phyloP scores from a whole-genome alignment of 2,888 invertebrate genomes.

The Steinernema carpocapsae region DNA sequence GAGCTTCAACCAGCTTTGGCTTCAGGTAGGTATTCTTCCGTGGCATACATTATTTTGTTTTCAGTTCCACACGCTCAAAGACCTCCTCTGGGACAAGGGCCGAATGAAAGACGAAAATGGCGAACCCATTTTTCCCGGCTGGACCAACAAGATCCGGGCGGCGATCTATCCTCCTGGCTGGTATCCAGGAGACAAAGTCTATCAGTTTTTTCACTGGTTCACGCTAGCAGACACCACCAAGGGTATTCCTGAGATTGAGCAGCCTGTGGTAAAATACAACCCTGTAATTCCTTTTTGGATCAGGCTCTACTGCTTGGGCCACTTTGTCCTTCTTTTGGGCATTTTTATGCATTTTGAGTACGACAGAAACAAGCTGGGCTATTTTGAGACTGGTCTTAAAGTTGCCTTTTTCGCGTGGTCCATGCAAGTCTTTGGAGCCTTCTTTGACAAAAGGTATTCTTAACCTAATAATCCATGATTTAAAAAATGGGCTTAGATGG shows the following conservation, averaged over 20 bases:
- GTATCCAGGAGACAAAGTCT: conserved; percentile 76
- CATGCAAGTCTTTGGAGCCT: conserved; percentile 62
- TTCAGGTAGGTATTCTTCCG: conserved; percentile 52
- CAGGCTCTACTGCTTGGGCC: conserved; percentile 58
- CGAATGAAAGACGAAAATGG: conserved; percentile 70
- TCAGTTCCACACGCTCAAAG: conserved; percentile 79
- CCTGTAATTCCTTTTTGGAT: conserved; percentile 55
- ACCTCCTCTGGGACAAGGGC: conserved; percentile 76
- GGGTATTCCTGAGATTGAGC: conserved; percentile 61
- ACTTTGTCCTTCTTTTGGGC: conserved; percentile 61
- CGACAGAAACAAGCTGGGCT: conserved; percentile 56
- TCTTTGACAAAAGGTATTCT: conserved; percentile 54
- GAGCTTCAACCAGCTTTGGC: conserved; percentile 66
- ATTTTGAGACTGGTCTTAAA: conserved; percentile 60
- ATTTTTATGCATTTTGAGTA: conserved; percentile 67
- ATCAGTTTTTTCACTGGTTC: conserved; percentile 66
- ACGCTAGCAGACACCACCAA: conserved; percentile 58
- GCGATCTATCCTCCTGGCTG: conserved; percentile 86
- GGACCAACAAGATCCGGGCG: conserved; percentile 73
- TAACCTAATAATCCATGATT: conserved; percentile 11
- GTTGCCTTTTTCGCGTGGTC: conserved; percentile 65
- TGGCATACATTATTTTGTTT: no score
- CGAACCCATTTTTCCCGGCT: conserved; percentile 55
- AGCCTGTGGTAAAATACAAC: conserved; percentile 61
- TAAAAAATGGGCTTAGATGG: no score